Base-by-base conservation (phyloP, 2,113 vertebrate species). In the Dendrocopos noguchii region DNA sequence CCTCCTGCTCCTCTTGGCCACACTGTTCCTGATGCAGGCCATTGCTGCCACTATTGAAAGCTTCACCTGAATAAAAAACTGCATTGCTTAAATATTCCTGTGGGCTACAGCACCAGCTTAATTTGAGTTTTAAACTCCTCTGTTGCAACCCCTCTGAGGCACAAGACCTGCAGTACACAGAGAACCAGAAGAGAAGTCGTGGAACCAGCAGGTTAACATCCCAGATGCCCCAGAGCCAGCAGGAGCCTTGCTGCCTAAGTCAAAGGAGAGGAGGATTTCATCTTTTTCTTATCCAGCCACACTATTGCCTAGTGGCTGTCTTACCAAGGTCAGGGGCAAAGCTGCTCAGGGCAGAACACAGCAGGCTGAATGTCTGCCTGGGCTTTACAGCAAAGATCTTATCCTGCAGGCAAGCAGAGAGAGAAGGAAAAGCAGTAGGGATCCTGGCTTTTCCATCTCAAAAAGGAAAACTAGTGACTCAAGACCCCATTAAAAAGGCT, bases 401-500 rank as follows among this genome's bases (percentile, higher is more conserved):
- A 70, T 1, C 55, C 75, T 77, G 84, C 64, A 89, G 82, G 67
- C 79, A 84, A 70, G 29, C 78, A 91, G 67, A 53, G 3, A 77
- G 59, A 87, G 68, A 92, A 92, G 59, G 71, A 89, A 68, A 79
- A 89, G 34, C 87, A 87, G 72, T 7, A 67, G 81, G 84, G 64
- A 91, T 63, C 60, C 79, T 55, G 52, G 44, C 22, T 92, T 57
- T 75, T 79, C 66, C 74, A 75, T 76, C 63, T 44, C 2, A 60
- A 73, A 88, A 65, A 42, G 9, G 71, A 29, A 17, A 80, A 74
- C 22, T 22, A 50, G 70, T 57, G 83, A 83, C 53, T 86, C 70
- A 86, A 88, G 61, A 60, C 47, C 72, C 9, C 0, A 60, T 52
- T 70, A 59, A 67, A 71, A 72, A 77, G n/a, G 12, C 15, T 24